Evolutionary conservation across 2,113 vertebrate genomes (phyloP), one percentile per base, ranked within the genome.

Genomic region (Corythornis vintsioides): DNA sequence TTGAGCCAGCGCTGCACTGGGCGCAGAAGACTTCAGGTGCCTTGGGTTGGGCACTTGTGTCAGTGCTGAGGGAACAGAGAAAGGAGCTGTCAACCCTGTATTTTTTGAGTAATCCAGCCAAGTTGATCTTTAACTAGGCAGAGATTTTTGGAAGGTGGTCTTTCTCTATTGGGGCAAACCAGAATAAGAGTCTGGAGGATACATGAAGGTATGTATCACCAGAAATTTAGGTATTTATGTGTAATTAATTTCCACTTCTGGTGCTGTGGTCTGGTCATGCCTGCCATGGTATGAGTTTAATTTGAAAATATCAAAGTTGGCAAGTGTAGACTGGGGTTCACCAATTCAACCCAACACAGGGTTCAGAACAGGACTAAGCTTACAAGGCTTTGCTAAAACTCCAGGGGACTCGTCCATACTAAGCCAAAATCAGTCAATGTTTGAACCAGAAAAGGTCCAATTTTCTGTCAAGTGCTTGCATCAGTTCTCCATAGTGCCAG

Each of bases 21-120:
- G 20, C 1, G 0, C 0, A 1, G 63, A 29, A 52, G 10, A 17
- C 13, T 38, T 28, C 4, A 6, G 7, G 0, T 40, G n/a, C 20
- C 28, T 66, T 65, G 26, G 16, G 13, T 12, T 76, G 26, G 24
- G 7, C 24, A 13, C 3, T 57, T 38, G 22, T 50, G 47, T 6
- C 9, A 10, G 20, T 45, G 24, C 17, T 56, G 42, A 78, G 53
- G 57, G 19, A 84, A 26, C 15, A 66, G 4, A 10, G 12, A 56
- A 72, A 64, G 14, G 56, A 72, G 8, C 28, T 57, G 20, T 56
- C 15, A 72, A 82, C 7, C 20, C 67, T 3, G 43, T 65, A 22
- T 29, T 74, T 83, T 87, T 48, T 35, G 15, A 53, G 24, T 65
- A 73, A 65, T 19, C n/a, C 43, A 71, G 35, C 17, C 16, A 53